Evolutionary conservation across 2,888 invertebrate species (phyloP).

Genomic region (Lepidonotus clava): DNA sequence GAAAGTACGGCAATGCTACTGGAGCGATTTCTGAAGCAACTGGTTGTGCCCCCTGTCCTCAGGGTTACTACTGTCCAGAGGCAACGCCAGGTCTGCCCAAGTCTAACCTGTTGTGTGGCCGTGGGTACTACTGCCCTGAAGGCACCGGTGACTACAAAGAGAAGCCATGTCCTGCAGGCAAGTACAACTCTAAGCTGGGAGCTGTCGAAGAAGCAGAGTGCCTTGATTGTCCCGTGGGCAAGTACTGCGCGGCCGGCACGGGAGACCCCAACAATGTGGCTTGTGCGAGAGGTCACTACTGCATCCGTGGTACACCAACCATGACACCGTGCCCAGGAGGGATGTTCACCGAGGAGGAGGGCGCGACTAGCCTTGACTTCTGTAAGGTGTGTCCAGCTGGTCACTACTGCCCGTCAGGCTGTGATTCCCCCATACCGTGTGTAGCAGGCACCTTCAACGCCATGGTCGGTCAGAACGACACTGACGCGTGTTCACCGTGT

Average conservation of each 20-base stretch:
- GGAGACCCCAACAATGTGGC: constrained; percentile 68
- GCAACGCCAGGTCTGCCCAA: constrained; percentile 71
- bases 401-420: constrained; percentile 68
- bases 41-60: constrained; percentile 74
- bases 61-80: constrained; percentile 76
- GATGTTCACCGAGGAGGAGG: constrained; percentile 75
- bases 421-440: constrained; percentile 69
- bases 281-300: constrained; percentile 77
- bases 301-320: constrained; percentile 66
- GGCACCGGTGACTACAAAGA: constrained; percentile 72
- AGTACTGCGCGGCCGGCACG: constrained; percentile 75
- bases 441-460: constrained; percentile 75
- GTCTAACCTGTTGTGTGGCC: constrained; percentile 63
- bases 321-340: constrained; percentile 74
- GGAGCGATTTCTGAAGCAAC: constrained; percentile 67
- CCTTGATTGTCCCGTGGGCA: constrained; percentile 72
- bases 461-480: constrained; percentile 64
- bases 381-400: constrained; percentile 71
- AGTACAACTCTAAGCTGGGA: constrained; percentile 64
- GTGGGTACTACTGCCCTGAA: constrained; percentile 74
- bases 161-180: constrained; percentile 71
- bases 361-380: constrained; percentile 68
- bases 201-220: constrained; percentile 70
- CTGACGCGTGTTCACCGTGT: constrained; percentile 70
- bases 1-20: constrained; percentile 72